These are phyloP conservation scores for Agapetus fuscipes DNA, from an alignment of 2,888 invertebrate species.

Conservation along the genomic window DNA sequence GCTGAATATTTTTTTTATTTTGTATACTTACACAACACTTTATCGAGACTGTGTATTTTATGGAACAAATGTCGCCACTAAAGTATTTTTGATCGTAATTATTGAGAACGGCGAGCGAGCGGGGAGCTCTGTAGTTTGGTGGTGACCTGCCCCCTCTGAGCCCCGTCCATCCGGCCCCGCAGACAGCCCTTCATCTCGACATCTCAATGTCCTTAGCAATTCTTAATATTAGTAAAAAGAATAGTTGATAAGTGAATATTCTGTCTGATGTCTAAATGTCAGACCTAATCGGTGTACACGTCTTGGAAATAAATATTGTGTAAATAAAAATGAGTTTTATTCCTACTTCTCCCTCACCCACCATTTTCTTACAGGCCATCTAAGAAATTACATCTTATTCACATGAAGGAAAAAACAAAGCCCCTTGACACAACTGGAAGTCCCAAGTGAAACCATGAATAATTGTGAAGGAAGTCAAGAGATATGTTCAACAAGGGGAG, in stretches of 20 bases:
- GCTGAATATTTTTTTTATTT: constrained; percentile 17
- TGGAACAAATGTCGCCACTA: constrained; percentile 18
- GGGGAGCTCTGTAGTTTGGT: too few species aligned
- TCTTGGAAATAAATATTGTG: constrained; percentile 21
- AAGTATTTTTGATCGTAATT: constrained; percentile 14
- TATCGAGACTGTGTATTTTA: constrained; percentile 21
- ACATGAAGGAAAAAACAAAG: too few species aligned
- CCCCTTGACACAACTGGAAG: too few species aligned
- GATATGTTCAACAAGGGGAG: too few species aligned
- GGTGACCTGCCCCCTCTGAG: too few species aligned
- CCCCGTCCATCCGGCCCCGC: constrained; percentile 1
- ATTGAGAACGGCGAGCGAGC: not conserved
- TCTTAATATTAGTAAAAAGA: constrained; percentile 17
- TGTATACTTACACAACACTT: constrained; percentile 20
- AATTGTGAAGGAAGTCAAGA: too few species aligned
- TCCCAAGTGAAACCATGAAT: too few species aligned
- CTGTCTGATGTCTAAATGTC: constrained; percentile 17
- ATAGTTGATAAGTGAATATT: constrained; percentile 13
- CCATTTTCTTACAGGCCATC: constrained; percentile 43
- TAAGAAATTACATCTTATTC: too few species aligned
- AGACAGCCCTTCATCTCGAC: constrained; percentile 5
- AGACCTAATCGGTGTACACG: constrained; percentile 21
- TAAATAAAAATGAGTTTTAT: constrained; percentile 16
- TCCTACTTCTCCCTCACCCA: not conserved
- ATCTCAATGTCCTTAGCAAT: constrained; percentile 15